A percentile compares a stretch with the other conserved stretches of the same genome.
Evolutionary conservation across 2,113 vertebrate species (phyloP).

Genomic region (Nothocercus julius): DNA sequence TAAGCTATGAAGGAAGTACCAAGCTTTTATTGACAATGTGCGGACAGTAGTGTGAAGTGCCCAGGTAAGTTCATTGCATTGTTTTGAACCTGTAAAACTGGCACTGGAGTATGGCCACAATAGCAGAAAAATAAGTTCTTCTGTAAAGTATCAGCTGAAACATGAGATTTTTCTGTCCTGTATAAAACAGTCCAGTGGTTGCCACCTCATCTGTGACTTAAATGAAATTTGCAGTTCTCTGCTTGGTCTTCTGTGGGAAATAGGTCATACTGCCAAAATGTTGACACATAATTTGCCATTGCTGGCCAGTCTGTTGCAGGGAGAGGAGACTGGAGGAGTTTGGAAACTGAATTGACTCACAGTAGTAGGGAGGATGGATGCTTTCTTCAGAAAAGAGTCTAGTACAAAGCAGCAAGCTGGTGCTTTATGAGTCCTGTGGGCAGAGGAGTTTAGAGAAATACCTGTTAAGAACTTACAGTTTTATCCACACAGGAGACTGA

Average conservation of each 20-base stretch:
- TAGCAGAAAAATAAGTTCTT: neutral
- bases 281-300: conserved; percentile 18
- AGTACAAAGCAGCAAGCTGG: neutral
- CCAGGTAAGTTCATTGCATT: neutral
- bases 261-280: conserved; percentile 33
- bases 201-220: neutral
- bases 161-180: neutral
- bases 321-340: neutral
- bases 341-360: neutral
- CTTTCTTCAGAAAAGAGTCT: neutral
- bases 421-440: conserved; percentile 18
- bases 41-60: neutral
- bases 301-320: neutral
- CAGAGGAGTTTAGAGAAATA: neutral
- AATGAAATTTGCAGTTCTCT: conserved; percentile 19
- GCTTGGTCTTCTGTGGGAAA: conserved; percentile 19
- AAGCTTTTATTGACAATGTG: neutral
- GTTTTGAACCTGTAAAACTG: neutral
- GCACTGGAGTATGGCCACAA: neutral
- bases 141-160: neutral
- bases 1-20: neutral
- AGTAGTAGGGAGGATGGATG: conserved; percentile 9
- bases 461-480: neutral
- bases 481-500: neutral
- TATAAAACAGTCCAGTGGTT: neutral